Conservation (phyloP, 1,140 invertebrate species). For the Delia radicum region DNA sequence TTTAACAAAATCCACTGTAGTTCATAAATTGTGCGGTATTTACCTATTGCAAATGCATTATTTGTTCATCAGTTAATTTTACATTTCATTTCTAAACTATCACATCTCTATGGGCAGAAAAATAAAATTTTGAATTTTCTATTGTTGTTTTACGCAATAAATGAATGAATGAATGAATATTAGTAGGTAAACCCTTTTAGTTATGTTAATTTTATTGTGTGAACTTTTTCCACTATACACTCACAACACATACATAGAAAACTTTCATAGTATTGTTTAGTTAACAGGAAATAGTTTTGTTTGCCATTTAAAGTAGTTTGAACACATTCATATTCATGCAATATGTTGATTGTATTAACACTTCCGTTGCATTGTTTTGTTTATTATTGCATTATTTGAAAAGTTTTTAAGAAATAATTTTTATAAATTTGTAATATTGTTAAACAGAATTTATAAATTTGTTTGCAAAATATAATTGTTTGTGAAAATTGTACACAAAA, state of each 20-base stretch:
- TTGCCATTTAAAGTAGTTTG: neutral
- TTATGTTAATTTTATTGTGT: neutral
- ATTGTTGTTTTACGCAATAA: slow-evolving; percentile 1
- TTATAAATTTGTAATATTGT: too few relatives aligned
- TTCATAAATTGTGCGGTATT: too few relatives aligned
- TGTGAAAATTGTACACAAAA: too few relatives aligned
- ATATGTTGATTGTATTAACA: neutral
- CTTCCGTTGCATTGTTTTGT: neutral
- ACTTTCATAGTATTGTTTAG: neutral
- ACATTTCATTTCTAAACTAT: too few relatives aligned
- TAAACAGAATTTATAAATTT: too few relatives aligned
- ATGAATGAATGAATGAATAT: neutral
- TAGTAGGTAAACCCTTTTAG: neutral
- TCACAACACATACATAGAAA: neutral
- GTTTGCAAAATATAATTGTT: too few relatives aligned
- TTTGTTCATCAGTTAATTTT: too few relatives aligned
- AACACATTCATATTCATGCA: neutral
- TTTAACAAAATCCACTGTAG: too few relatives aligned
- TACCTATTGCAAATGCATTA: too few relatives aligned
- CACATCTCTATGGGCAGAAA: too few relatives aligned
- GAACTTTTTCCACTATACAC: neutral
- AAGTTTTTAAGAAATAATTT: too few relatives aligned
- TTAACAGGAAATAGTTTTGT: neutral
- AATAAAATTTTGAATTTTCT: neutral
- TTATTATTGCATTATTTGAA: neutral